Conservation (phyloP, 1,140 invertebrate genomes). For the Holcopasites calliopsidis region DNA sequence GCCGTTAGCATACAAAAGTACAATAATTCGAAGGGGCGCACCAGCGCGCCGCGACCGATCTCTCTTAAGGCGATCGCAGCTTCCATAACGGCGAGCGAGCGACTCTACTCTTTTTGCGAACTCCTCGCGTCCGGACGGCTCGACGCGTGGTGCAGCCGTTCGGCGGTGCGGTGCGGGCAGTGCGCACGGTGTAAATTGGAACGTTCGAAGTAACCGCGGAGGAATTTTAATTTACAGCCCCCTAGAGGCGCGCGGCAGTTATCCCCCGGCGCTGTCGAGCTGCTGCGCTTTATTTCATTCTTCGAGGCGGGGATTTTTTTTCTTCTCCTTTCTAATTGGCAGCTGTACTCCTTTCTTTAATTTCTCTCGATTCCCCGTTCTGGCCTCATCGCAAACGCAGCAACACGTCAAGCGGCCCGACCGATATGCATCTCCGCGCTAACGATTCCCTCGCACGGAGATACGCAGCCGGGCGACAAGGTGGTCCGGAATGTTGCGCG, state of each 20-base stretch:
- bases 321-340: background rate
- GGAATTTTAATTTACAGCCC: constrained; percentile 2
- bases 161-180: background rate
- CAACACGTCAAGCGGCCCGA: background rate
- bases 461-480: constrained; percentile 20
- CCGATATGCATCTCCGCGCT: too few relatives aligned
- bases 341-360: too few relatives aligned
- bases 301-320: too few relatives aligned
- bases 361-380: too few relatives aligned
- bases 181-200: constrained; percentile 24
- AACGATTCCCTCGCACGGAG: background rate
- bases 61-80: constrained; percentile 45
- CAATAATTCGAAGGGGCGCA: constrained; percentile 39
- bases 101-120: constrained; percentile 30
- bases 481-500: constrained; percentile 58
- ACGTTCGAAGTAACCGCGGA: background rate
- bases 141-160: background rate
- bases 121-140: background rate
- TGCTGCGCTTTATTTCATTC: too few relatives aligned
- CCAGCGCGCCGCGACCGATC: constrained; percentile 21
- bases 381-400: background rate
- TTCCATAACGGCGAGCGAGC: constrained; percentile 38
- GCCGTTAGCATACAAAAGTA: constrained; percentile 53
- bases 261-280: too few relatives aligned
- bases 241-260: background rate